A percentile compares a stretch with the other conserved stretches of the same genome.
These are phyloP conservation scores for Numida meleagris DNA, from an alignment of 2,113 vertebrate genomes.

Conservation along the genomic window DNA sequence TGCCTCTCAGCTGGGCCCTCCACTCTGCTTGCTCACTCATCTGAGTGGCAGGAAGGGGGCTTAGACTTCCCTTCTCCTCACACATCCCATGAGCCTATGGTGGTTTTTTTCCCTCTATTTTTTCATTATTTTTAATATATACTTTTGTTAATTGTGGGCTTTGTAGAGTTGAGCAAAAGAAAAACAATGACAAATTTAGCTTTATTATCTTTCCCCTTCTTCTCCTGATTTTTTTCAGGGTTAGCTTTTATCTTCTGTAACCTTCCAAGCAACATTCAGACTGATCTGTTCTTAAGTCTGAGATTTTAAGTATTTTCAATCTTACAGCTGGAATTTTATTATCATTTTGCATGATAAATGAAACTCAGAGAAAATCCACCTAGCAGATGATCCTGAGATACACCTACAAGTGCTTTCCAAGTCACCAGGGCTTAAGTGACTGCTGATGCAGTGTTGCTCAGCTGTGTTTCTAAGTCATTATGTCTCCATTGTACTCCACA, in stretches of 20 bases:
- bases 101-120: background rate
- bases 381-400: background rate
- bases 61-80: background rate
- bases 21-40: accelerated
- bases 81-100: accelerated
- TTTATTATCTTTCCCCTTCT: background rate
- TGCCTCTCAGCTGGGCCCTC: background rate
- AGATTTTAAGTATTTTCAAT: accelerated
- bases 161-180: background rate
- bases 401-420: background rate
- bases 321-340: background rate
- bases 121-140: background rate
- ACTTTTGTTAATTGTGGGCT: background rate
- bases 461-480: background rate
- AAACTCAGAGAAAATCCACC: background rate
- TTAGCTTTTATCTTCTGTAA: background rate
- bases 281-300: background rate
- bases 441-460: background rate
- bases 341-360: background rate
- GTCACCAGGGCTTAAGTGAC: too few species aligned
- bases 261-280: background rate
- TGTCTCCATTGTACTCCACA: accelerated
- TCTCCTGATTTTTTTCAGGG: background rate
- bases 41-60: background rate
- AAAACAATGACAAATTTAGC: background rate